These are phyloP conservation scores for Chymomyza procnemis DNA, from an alignment of 2,888 invertebrate genomes.

Conservation along the genomic window DNA sequence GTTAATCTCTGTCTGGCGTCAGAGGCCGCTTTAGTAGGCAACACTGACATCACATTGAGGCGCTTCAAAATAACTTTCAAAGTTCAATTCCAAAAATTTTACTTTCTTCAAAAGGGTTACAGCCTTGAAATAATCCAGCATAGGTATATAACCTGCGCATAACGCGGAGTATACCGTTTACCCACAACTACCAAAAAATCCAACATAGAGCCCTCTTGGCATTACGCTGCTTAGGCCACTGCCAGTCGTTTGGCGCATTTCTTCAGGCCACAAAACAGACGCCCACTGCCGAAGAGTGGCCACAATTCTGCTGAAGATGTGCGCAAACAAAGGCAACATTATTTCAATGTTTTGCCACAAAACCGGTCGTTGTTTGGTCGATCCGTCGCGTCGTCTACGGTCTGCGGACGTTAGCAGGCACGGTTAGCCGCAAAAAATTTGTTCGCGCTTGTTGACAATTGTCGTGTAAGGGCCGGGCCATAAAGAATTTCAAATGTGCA, in stretches of 20 bases:
- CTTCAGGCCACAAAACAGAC: conserved; percentile 41
- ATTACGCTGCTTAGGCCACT: too few species aligned
- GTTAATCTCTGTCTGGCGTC: too few species aligned
- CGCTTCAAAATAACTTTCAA: too few species aligned
- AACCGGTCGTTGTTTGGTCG: conserved; percentile 52
- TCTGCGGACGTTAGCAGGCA: not conserved
- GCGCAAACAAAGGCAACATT: conserved; percentile 6
- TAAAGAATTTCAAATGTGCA: conserved; percentile 64
- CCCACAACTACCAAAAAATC: too few species aligned
- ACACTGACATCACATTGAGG: too few species aligned
- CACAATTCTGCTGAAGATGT: conserved; percentile 54
- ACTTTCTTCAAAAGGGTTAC: too few species aligned
- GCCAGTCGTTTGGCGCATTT: conserved; percentile 37
- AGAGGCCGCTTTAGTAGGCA: too few species aligned
- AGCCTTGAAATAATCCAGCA: too few species aligned
- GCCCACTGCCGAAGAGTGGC: conserved; percentile 47
- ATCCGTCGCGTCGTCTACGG: not conserved
- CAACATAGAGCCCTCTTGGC: too few species aligned
- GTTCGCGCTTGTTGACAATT: conserved; percentile 71
- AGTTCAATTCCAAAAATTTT: too few species aligned
- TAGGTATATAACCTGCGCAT: too few species aligned
- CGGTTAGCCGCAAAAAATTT: conserved; percentile 46
- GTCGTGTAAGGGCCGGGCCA: conserved; percentile 60
- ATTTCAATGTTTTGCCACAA: conserved; percentile 1
- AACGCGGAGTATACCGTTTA: too few species aligned